These are phyloP conservation scores for Corvus moneduloides DNA, from an alignment of 2,113 vertebrate species.

Conservation along the genomic window DNA sequence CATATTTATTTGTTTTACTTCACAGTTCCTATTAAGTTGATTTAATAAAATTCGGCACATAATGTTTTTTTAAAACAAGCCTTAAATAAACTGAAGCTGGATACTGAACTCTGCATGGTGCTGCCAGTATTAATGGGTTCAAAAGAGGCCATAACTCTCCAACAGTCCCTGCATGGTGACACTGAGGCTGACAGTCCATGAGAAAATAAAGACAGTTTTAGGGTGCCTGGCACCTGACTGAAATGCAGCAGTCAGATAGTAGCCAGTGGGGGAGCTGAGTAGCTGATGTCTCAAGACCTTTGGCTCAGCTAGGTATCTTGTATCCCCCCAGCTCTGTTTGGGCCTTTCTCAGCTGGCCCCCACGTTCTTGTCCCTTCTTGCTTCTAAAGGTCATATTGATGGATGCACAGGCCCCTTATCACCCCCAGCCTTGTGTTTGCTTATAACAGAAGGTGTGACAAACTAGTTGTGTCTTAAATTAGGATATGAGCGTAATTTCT, in stretches of 20 bases:
- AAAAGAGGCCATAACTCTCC: background rate
- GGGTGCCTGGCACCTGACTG: background rate
- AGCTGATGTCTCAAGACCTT: background rate
- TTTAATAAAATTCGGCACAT: constrained; percentile 62
- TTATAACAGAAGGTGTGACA: background rate
- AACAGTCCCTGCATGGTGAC: background rate
- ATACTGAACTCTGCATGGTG: constrained; percentile 20
- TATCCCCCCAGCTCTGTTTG: background rate
- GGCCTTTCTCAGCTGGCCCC: background rate
- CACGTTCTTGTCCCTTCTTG: background rate
- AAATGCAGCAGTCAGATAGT: background rate
- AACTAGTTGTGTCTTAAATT: background rate
- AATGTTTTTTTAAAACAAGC: constrained; percentile 51
- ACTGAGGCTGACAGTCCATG: background rate
- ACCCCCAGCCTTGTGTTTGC: background rate
- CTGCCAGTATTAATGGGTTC: constrained; percentile 4
- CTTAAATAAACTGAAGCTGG: constrained; percentile 56
- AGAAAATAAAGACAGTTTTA: background rate
- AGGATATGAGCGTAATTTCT: background rate
- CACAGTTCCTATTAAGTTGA: constrained; percentile 64
- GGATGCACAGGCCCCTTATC: background rate
- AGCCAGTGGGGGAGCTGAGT: background rate
- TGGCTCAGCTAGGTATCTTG: background rate
- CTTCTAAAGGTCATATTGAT: background rate
- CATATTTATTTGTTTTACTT: constrained; percentile 72